Percentiles rank a stretch among this genome's conserved stretches.
These are phyloP conservation scores for Rhynchotus rufescens DNA, from an alignment of 2,797 vertebrate genomes.

Conservation along the genomic window DNA sequence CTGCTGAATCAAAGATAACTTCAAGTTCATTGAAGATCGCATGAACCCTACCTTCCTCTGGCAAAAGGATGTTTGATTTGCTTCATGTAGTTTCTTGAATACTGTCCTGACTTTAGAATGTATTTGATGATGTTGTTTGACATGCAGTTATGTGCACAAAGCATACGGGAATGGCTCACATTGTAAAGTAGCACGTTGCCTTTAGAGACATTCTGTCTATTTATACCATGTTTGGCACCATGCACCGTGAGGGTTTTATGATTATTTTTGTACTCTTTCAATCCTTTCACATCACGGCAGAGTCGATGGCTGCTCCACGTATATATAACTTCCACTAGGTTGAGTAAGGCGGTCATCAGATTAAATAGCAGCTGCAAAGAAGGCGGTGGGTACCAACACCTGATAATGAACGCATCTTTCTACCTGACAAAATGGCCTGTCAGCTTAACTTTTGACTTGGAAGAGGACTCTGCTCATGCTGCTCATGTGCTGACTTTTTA, in stretches of 20 bases:
- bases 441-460: background rate
- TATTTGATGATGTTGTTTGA: background rate
- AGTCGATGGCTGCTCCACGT: background rate
- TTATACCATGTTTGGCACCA: background rate
- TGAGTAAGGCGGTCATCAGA: background rate
- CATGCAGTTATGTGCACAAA: background rate
- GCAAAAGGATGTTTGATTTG: background rate
- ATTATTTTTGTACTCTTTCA: background rate
- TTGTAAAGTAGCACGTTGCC: background rate
- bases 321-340: fast-evolving
- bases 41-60: background rate
- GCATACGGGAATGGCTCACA: fast-evolving
- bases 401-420: background rate
- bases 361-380: background rate
- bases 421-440: background rate
- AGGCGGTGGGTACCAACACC: fast-evolving
- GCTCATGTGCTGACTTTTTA: background rate
- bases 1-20: background rate
- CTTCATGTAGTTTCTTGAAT: background rate
- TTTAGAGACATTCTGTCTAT: background rate
- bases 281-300: background rate
- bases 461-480: background rate
- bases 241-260: background rate
- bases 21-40: background rate
- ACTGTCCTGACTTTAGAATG: background rate